These are phyloP conservation scores for Antheraea pernyi DNA, from an alignment of 1,140 invertebrate genomes.

Conservation along the genomic window DNA sequence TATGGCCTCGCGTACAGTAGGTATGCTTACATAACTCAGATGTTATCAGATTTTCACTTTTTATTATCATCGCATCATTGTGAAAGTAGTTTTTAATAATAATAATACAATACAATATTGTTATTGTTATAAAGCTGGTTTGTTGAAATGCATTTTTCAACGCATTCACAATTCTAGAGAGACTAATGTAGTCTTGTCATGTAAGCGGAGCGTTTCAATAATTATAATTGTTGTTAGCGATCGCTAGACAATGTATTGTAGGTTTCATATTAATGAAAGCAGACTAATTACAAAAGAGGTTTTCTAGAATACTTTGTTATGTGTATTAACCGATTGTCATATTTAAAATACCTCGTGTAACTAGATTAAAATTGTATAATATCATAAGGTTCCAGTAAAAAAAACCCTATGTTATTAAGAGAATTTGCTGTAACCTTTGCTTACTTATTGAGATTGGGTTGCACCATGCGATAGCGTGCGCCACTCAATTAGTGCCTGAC, in stretches of 20 bases:
- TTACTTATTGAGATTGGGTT: conserved; percentile 50
- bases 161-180: conserved; percentile 27
- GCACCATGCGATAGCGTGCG: conserved; percentile 63
- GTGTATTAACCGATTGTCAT: no score
- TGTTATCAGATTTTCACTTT: conserved; percentile 20
- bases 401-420: conserved; percentile 48
- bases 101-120: background rate
- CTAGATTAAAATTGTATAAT: background rate
- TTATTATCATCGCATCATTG: conserved; percentile 23
- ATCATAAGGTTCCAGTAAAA: conserved; percentile 22
- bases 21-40: conserved; percentile 18
- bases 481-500: conserved; percentile 69
- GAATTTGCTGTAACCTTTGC: conserved; percentile 60
- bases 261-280: no score
- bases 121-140: conserved; percentile 22
- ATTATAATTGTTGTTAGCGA: conserved; percentile 20
- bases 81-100: conserved; percentile 26
- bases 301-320: no score
- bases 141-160: conserved; percentile 23
- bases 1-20: conserved; percentile 2
- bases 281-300: background rate
- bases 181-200: conserved; percentile 37
- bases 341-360: no score
- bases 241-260: conserved; percentile 9
- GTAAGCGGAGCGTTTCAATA: conserved; percentile 24